Conservation (phyloP, 2,888 invertebrate genomes). For the Drosophila stalkeri region DNA sequence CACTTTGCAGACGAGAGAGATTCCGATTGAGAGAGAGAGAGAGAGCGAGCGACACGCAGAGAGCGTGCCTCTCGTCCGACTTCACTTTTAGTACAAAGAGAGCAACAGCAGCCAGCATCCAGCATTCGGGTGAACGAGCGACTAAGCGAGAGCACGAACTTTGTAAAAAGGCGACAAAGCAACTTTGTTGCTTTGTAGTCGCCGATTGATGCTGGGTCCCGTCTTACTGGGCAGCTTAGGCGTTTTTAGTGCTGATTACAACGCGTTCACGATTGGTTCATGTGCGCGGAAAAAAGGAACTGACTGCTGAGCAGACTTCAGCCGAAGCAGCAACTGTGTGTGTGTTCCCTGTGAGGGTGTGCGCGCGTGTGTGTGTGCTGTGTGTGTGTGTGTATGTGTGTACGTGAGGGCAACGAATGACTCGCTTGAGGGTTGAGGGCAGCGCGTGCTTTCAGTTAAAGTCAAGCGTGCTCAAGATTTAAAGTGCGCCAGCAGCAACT, state of each 20-base stretch:
- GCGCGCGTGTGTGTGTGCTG: conserved; percentile 14
- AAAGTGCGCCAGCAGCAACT: conserved; percentile 54
- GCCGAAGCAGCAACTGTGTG: conserved; percentile 23
- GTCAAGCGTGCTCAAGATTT: conserved; percentile 55
- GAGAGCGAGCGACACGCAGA: neutral
- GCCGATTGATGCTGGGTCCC: conserved; percentile 36
- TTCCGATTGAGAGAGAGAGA: neutral
- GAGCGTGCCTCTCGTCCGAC: neutral
- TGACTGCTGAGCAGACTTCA: conserved; percentile 21
- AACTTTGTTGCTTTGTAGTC: conserved; percentile 56
- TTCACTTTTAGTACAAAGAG: conserved; percentile 70
- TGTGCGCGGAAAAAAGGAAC: conserved; percentile 60
- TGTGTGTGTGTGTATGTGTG: conserved; percentile 4
- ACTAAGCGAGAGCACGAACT: conserved; percentile 6
- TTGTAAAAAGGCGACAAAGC: conserved; percentile 52
- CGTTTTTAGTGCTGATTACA: conserved; percentile 85
- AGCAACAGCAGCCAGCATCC: conserved; percentile 63
- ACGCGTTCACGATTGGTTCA: conserved; percentile 84
- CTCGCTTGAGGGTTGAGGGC: conserved; percentile 26
- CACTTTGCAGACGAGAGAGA: conserved; percentile 34
- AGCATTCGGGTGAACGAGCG: conserved; percentile 3
- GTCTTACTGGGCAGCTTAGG: conserved; percentile 61
- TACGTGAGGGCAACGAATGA: conserved; percentile 37
- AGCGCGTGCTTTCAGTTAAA: conserved; percentile 48
- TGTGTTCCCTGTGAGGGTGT: conserved; percentile 15